These are phyloP conservation scores for Sphyrna mokarran DNA, from an alignment of 2,113 vertebrate genomes.

Conservation along the genomic window DNA sequence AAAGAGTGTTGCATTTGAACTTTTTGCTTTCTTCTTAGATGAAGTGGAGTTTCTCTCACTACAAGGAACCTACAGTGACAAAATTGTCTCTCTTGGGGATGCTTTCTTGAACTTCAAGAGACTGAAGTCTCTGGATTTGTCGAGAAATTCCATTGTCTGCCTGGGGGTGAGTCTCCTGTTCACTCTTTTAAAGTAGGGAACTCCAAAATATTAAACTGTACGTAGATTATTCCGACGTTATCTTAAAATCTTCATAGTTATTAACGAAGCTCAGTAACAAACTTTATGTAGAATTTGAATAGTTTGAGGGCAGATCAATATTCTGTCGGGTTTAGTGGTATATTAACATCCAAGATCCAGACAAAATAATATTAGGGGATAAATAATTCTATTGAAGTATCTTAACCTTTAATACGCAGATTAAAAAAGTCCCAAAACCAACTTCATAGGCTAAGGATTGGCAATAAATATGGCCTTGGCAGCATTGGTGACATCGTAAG, in stretches of 20 bases:
- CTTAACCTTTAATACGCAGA: not conserved
- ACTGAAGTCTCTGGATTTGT: conserved; percentile 53
- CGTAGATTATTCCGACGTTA: not conserved
- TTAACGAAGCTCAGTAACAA: not conserved
- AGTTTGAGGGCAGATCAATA: not conserved
- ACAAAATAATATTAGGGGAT: not conserved
- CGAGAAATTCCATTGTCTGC: conserved; percentile 53
- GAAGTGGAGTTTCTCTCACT: conserved; percentile 53
- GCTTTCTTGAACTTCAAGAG: conserved; percentile 54
- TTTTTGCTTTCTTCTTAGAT: conserved; percentile 42
- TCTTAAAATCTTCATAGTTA: not conserved
- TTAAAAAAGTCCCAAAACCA: not conserved
- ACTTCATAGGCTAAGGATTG: not conserved
- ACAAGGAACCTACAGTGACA: conserved; percentile 53
- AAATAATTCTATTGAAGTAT: not conserved
- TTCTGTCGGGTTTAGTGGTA: not conserved
- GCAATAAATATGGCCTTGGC: not conserved
- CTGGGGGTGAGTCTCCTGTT: conserved; percentile 47
- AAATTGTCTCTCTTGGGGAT: conserved; percentile 53
- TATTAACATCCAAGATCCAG: not conserved
- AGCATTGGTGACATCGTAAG: not conserved
- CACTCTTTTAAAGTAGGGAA: not conserved
- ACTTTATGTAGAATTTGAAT: not conserved
- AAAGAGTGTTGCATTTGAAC: not conserved
- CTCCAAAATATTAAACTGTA: not conserved